Percentiles rank a stretch among this genome's conserved stretches.
Evolutionary conservation across 2,888 invertebrate species (phyloP).

Genomic region (Mythimna ferrago): DNA sequence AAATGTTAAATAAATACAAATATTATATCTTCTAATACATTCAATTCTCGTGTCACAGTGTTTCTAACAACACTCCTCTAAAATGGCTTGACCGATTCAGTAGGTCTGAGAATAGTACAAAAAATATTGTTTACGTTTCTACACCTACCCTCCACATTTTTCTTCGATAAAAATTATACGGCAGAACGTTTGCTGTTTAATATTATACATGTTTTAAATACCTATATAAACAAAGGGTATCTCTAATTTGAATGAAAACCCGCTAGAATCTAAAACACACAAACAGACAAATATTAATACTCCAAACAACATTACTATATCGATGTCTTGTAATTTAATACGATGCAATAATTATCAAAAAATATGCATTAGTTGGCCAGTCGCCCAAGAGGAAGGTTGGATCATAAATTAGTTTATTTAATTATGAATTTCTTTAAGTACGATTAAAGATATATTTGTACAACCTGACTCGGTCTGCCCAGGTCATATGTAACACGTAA

Average conservation of each 20-base stretch:
- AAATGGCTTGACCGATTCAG: too few relatives aligned
- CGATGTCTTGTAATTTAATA: slow-evolving; percentile 78
- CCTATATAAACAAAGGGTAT: too few relatives aligned
- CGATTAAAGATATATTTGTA: slow-evolving; percentile 87
- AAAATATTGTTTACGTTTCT: too few relatives aligned
- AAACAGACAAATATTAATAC: slow-evolving; percentile 44
- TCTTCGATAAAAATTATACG: too few relatives aligned
- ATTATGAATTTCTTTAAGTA: slow-evolving; percentile 89
- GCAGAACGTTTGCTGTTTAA: too few relatives aligned
- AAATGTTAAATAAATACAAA: too few relatives aligned
- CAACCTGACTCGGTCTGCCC: slow-evolving; percentile 83
- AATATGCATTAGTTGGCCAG: slow-evolving; percentile 79
- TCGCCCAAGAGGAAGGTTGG: slow-evolving; percentile 65
- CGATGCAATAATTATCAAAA: slow-evolving; percentile 80
- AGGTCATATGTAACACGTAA: slow-evolving; percentile 87
- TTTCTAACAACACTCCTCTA: too few relatives aligned
- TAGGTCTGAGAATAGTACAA: too few relatives aligned
- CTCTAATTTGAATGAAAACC: not conserved
- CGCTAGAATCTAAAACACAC: slow-evolving; percentile 23
- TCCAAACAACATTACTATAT: slow-evolving; percentile 56
- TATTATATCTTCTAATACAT: too few relatives aligned
- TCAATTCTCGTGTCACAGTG: too few relatives aligned
- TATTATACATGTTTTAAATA: too few relatives aligned
- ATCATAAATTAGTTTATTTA: slow-evolving; percentile 88
- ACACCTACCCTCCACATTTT: too few relatives aligned